Evolutionary conservation across 2,888 invertebrate genomes (phyloP), one percentile per base, ranked within the genome.

Genomic region (Antheraea yamamai): DNA sequence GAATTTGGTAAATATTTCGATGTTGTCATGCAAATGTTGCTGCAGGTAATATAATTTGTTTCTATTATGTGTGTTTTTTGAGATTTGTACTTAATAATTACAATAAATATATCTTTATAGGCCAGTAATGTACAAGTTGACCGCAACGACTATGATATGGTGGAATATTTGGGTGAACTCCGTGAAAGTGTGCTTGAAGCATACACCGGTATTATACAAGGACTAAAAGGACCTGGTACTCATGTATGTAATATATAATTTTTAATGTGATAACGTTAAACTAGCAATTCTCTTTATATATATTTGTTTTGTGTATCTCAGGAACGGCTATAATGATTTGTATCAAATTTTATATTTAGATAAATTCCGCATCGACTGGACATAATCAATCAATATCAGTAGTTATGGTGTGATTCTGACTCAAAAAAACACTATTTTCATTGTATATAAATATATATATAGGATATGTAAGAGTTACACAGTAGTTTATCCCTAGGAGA

Each of bases 131-230:
- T 98, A 16, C 97, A 98, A 94, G 98, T 99, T 73, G 98, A 99
- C 91, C 96, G 96, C 78, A 97, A 95, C 84, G 99, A 99, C 91
- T 98, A 97, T 87, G 99, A 99, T 85, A 98, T 99, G 97, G 96
- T 99, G 61, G 99, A 99, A 87, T 99, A 99, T 92, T 95, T 99
- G 79, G 98, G 98, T 85, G 98, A 98, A 86, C 95, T 99, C 74
- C 96, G 99, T 10, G 99, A 99, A 91, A 98, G 98, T 79, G 98
- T 99, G 55, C 95, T 99, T 73, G 99, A 99, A 88, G 99, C 99
- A 0, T 99, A 99, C 92, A 99, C 99, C 2, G 99, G 99, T 76
- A 99, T 99, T 77, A 97, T 99, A 79, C 99, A 99, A 91, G 99
- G 99, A n/a, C 94, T 99, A 58, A 97, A 98, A 86, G 98, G 98